These are phyloP conservation scores for Macrosiphum euphorbiae DNA, from an alignment of 2,888 invertebrate species.

Conservation along the genomic window DNA sequence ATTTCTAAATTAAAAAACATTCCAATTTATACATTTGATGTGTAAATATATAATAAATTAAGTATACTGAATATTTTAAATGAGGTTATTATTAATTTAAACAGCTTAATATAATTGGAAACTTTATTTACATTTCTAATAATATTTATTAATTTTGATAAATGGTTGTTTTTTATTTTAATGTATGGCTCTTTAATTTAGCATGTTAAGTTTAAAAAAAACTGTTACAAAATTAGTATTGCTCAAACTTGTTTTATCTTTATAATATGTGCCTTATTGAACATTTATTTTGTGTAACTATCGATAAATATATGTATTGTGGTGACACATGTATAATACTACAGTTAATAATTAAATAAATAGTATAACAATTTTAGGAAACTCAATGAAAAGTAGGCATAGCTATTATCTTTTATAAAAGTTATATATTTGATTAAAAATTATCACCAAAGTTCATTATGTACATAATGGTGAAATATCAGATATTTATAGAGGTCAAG, in stretches of 20 bases:
- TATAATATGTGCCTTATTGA: slow-evolving; percentile 44
- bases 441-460: background rate
- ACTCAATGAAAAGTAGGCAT: background rate
- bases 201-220: slow-evolving; percentile 11
- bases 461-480: slow-evolving; percentile 9
- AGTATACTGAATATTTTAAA: background rate
- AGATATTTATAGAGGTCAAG: slow-evolving; percentile 29
- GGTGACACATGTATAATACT: background rate
- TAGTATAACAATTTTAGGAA: background rate
- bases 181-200: background rate
- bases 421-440: background rate
- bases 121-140: background rate
- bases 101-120: background rate
- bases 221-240: slow-evolving; percentile 30
- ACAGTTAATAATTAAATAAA: background rate
- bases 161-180: slow-evolving; percentile 1
- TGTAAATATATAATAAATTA: slow-evolving; percentile 1
- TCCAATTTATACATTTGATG: background rate
- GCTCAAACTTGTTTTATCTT: slow-evolving; percentile 32
- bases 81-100: background rate
- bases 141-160: background rate
- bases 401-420: slow-evolving; percentile 25
- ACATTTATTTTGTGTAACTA: slow-evolving; percentile 31
- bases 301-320: slow-evolving; percentile 2
- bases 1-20: background rate